Evolutionary conservation across 2,113 vertebrate genomes (phyloP), one percentile per base, ranked within the genome.

Genomic region (Enhydra lutris): DNA sequence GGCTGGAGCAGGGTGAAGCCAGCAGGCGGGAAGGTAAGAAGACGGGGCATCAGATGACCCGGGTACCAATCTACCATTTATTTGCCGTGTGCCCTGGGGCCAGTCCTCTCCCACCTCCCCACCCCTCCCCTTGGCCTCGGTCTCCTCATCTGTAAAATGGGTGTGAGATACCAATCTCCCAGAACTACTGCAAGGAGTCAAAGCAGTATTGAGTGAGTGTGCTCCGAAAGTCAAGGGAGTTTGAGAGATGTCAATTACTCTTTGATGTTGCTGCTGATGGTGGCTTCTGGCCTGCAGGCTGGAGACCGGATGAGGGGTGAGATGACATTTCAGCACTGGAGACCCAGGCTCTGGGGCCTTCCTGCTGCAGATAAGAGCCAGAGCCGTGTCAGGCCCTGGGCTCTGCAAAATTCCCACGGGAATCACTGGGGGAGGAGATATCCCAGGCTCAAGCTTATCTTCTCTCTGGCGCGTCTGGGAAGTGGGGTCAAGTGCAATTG

Each of bases 401-500:
- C 76, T 93, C 18, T 12, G 42, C 29, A n/a, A 76, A 63, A 80
- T 98, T 98, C 98, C 98, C 97, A 98, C 94, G 97, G 98, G 97
- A 98, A 98, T 91, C 0, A 6, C 83, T 79, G 87, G 55, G 89
- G 95, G 91, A 95, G 94, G 97, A 80, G 92, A 42, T 31, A 10
- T 71, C 87, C 78, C 61, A 93, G 94, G 34, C 88, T 84, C 42
- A 1, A 31, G 95, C 90, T 97, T 98, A 98, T 97, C 97, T 97
- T 84, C 47, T 55, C 87, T 82, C n/a, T 29, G n/a, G 81, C 20
- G 29, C 10, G 92, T 90, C 95, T 82, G 91, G 84, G 86, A 95
- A 98, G 97, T 71, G 88, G 95, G 98, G 98, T 98, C 97, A 97
- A 98, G 97, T 95, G 65, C 57, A 52, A 97, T 96, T 96, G 95